Conservation (phyloP, 2,797 vertebrate genomes). For the Paratrypauchen microcephalus region DNA sequence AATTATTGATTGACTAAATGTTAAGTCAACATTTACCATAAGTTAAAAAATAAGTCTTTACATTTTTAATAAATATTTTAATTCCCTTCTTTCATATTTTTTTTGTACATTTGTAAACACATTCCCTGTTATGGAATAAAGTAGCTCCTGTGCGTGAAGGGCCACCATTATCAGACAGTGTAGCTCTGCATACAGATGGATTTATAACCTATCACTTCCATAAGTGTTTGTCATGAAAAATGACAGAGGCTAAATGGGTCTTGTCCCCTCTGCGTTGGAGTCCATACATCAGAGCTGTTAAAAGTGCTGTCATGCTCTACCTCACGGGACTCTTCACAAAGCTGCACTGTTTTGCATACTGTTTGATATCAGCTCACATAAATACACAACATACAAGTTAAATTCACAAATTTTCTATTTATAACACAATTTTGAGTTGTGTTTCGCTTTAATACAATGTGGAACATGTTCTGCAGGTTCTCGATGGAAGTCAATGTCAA, state of each 20-base stretch:
- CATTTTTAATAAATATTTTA: background rate
- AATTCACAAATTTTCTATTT: background rate
- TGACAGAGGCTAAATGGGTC: conserved; percentile 80
- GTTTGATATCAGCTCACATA: conserved; percentile 26
- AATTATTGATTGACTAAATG: background rate
- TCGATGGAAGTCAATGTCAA: conserved; percentile 98
- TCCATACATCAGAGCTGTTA: conserved; percentile 79
- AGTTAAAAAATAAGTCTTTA: background rate
- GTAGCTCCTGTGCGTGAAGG: conserved; percentile 17
- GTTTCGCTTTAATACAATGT: conserved; percentile 10
- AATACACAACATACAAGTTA: conserved; percentile 22
- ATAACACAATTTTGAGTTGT: background rate
- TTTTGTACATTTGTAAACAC: conserved; percentile 14
- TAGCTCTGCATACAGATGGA: conserved; percentile 66
- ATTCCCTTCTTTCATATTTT: conserved; percentile 4
- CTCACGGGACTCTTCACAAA: conserved; percentile 53
- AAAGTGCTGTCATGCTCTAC: conserved; percentile 72
- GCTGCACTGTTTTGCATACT: conserved; percentile 68
- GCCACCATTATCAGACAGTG: conserved; percentile 42
- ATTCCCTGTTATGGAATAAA: conserved; percentile 9
- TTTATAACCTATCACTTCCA: conserved; percentile 75
- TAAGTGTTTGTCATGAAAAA: conserved; percentile 83
- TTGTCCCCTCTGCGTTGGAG: conserved; percentile 74
- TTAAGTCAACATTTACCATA: background rate
- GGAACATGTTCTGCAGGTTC: conserved; percentile 78